A percentile compares a stretch with the other conserved stretches of the same genome.
Evolutionary conservation across 1,140 invertebrate species (phyloP).

Genomic region (Drosophila prosaltans): DNA sequence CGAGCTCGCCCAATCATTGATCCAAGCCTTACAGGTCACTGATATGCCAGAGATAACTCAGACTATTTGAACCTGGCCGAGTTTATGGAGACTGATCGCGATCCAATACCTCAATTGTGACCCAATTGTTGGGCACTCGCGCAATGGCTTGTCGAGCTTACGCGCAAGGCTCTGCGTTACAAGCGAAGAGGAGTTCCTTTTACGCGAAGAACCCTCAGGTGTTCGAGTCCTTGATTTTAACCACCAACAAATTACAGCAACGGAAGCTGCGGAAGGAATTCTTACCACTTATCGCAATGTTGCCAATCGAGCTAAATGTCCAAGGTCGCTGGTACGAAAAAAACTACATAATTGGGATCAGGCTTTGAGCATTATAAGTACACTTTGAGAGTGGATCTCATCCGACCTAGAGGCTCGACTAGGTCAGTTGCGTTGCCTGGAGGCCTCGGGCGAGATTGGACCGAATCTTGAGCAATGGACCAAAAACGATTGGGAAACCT

Average conservation of each 20-base stretch:
- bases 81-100: conserved; percentile 99
- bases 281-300: conserved; percentile 92
- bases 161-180: conserved; percentile 98
- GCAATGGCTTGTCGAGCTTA: conserved; percentile 94
- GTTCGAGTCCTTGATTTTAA: conserved; percentile 96
- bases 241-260: conserved; percentile 99
- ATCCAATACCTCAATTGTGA: conserved; percentile 95
- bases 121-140: conserved; percentile 90
- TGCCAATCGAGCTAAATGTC: conserved; percentile 86
- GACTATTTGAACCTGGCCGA: conserved; percentile 97
- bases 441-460: conserved; percentile 99
- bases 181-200: conserved; percentile 98
- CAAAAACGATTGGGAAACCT: conserved; percentile 89
- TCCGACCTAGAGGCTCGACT: conserved; percentile 92
- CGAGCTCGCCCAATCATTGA: conserved; percentile 93
- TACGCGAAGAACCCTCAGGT: conserved; percentile 87
- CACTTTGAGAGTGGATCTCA: conserved; percentile 85
- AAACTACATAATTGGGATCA: conserved; percentile 99
- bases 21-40: conserved; percentile 95
- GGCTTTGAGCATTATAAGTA: conserved; percentile 94
- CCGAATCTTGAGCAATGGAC: conserved; percentile 90
- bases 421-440: conserved; percentile 98
- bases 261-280: conserved; percentile 97
- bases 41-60: conserved; percentile 99
- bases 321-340: conserved; percentile 99